Conservation (phyloP, 1,140 invertebrate genomes). For the Cepaea nemoralis region DNA sequence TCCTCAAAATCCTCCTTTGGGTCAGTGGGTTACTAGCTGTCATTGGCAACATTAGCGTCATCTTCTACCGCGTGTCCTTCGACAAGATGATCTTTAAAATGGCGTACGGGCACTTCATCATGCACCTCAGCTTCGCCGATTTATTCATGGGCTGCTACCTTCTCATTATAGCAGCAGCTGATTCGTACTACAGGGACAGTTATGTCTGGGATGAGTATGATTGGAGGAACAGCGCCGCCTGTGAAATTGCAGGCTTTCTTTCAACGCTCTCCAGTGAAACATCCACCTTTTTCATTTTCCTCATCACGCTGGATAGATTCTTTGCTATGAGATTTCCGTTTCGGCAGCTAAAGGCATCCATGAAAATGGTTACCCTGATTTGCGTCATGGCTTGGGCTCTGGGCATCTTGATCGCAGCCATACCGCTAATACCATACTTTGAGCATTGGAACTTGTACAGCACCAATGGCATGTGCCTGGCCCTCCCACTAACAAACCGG, state of each 20-base stretch:
- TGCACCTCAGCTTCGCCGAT: constrained; percentile 59
- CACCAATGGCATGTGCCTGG: constrained; percentile 50
- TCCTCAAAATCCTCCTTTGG: constrained; percentile 45
- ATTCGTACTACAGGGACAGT: constrained; percentile 52
- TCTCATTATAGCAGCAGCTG: constrained; percentile 59
- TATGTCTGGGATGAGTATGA: constrained; percentile 55
- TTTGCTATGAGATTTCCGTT: constrained; percentile 58
- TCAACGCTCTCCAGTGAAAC: constrained; percentile 56
- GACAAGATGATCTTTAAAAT: constrained; percentile 23
- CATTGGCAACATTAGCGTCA: constrained; percentile 49
- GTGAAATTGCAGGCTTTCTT: constrained; percentile 57
- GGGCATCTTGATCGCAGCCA: constrained; percentile 41
- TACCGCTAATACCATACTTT: constrained; percentile 45
- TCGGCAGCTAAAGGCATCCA: constrained; percentile 24
- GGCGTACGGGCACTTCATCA: constrained; percentile 46
- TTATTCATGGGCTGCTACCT: constrained; percentile 65
- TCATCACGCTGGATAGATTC: constrained; percentile 59
- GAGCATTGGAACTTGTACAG: constrained; percentile 54
- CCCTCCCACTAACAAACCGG: constrained; percentile 49
- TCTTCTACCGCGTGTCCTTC: constrained; percentile 41
- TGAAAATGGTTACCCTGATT: constrained; percentile 30
- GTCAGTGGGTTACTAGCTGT: constrained; percentile 46
- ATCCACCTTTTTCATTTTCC: constrained; percentile 55
- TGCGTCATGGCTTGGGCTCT: constrained; percentile 41
- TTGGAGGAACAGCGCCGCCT: constrained; percentile 55